Evolutionary conservation across 53 echinoderm and acorn worm species (phyloP).

Genomic region (Henricia sp.): DNA sequence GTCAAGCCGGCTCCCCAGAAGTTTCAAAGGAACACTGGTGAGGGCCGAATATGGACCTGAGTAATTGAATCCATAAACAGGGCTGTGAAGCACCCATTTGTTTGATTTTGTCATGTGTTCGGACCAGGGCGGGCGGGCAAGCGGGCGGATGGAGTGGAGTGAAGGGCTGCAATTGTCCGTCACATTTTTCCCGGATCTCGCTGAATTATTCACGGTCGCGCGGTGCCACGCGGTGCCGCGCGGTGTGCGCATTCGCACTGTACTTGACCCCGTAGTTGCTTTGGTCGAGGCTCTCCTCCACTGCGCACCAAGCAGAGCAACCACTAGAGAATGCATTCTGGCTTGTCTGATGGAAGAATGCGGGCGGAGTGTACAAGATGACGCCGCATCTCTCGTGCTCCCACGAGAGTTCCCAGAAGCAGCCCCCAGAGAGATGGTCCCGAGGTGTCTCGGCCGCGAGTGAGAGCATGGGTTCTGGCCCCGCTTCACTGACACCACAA

Average conservation of each 20-base stretch:
- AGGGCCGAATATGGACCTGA: slow-evolving; percentile 19
- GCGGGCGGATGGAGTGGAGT: not conserved
- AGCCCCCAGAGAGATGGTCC: slow-evolving; percentile 52
- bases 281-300: slow-evolving; percentile 26
- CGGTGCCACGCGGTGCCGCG: too few species aligned
- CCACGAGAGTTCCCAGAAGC: slow-evolving; percentile 46
- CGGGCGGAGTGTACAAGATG: slow-evolving; percentile 57
- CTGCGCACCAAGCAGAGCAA: slow-evolving; percentile 47
- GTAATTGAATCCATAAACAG: slow-evolving; percentile 47
- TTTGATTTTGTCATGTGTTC: slow-evolving; percentile 49
- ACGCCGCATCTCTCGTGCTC: slow-evolving; percentile 37
- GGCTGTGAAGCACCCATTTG: slow-evolving; percentile 41
- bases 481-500: slow-evolving; percentile 64
- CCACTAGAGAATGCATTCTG: slow-evolving; percentile 61
- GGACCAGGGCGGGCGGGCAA: not conserved
- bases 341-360: slow-evolving; percentile 56
- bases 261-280: slow-evolving; percentile 47
- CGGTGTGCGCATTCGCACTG: slow-evolving; percentile 55
- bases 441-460: slow-evolving; percentile 45
- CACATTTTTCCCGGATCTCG: not conserved
- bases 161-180: slow-evolving; percentile 40
- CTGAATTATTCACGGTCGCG: slow-evolving; percentile 52
- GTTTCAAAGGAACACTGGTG: slow-evolving; percentile 41
- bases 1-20: slow-evolving; percentile 17
- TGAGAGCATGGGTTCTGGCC: slow-evolving; percentile 60